These are phyloP conservation scores for Himalopsyche anomala DNA, from an alignment of 2,888 invertebrate genomes.

Conservation along the genomic window DNA sequence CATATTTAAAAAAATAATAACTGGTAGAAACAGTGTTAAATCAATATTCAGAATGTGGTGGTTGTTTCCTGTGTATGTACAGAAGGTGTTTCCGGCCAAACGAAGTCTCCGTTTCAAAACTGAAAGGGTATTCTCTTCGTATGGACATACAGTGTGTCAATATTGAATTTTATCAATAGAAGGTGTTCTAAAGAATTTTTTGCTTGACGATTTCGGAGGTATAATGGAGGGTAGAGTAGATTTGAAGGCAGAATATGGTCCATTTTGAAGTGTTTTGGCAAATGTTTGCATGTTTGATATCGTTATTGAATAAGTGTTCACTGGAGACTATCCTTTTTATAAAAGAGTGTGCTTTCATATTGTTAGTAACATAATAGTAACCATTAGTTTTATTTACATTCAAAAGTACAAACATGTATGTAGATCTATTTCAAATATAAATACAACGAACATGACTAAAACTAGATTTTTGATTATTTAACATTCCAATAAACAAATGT, in stretches of 20 bases:
- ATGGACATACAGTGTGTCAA: constrained; percentile 28
- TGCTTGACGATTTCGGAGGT: constrained; percentile 6
- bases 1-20: not conserved
- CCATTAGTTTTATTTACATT: not conserved
- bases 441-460: no score
- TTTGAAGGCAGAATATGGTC: not conserved
- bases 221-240: not conserved
- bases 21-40: constrained; percentile 18
- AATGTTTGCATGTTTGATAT: constrained; percentile 38
- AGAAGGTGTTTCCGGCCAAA: constrained; percentile 10
- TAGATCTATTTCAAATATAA: no score
- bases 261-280: constrained; percentile 38
- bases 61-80: constrained; percentile 12
- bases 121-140: constrained; percentile 14
- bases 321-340: not conserved
- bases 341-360: not conserved
- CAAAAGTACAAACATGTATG: no score
- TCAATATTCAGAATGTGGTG: constrained; percentile 31
- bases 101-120: constrained; percentile 11
- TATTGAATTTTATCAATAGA: constrained; percentile 29
- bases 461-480: no score
- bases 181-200: constrained; percentile 31
- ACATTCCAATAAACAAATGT: no score
- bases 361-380: not conserved
- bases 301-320: constrained; percentile 7